Conservation (phyloP, 2,113 vertebrate genomes). For the Stigmatopora argus region DNA sequence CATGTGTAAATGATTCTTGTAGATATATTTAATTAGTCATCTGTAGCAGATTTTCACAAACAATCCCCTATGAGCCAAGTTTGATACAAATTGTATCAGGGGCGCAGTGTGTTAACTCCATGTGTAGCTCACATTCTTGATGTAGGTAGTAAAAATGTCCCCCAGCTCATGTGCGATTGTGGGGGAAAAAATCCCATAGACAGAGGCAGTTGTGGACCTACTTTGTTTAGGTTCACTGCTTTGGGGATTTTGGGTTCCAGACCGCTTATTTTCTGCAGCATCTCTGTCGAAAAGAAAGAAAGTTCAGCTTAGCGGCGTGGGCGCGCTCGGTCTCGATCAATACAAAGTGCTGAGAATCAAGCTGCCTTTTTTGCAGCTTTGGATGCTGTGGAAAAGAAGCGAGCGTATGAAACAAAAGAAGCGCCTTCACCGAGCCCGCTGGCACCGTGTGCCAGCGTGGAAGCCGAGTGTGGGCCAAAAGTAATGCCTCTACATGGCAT, state of each 20-base stretch:
- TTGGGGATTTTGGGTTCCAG: conserved; percentile 50
- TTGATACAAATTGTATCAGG: conserved; percentile 99
- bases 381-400: conserved; percentile 5
- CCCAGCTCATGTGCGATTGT: conserved; percentile 79
- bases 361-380: neutral
- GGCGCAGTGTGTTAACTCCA: conserved; percentile 65
- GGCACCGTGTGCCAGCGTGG: conserved; percentile 86
- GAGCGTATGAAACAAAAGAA: conserved; percentile 63
- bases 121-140: conserved; percentile 46
- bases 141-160: conserved; percentile 70
- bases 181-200: conserved; percentile 34
- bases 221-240: conserved; percentile 59
- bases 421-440: conserved; percentile 82
- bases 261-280: conserved; percentile 52
- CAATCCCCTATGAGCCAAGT: conserved; percentile 79
- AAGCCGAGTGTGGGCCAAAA: conserved; percentile 82
- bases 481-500: conserved; percentile 97
- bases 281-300: conserved; percentile 15
- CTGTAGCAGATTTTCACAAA: conserved; percentile 68
- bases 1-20: conserved; percentile 31
- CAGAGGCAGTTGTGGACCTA: conserved; percentile 41
- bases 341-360: neutral
- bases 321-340: neutral
- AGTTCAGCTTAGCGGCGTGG: neutral
- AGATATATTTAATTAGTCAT: conserved; percentile 56